A percentile compares a stretch with the other conserved stretches of the same genome.
Evolutionary conservation across 1,140 invertebrate genomes (phyloP).

Genomic region (Pseudobourletiella spinata): DNA sequence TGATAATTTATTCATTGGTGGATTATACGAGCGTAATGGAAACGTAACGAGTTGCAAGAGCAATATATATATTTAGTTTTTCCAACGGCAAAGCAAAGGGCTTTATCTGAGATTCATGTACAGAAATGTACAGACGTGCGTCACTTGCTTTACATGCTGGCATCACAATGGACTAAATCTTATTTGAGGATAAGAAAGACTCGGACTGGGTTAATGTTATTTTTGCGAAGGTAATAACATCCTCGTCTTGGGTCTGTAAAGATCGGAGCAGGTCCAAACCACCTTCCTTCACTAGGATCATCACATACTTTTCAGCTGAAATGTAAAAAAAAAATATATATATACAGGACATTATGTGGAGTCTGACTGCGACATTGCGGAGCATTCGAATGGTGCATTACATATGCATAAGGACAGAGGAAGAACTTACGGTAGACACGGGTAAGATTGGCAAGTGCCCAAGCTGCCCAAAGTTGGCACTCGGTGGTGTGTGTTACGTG

Average conservation of each 20-base stretch:
- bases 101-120: too few species aligned
- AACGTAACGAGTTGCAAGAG: too few species aligned
- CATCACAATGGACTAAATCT: too few species aligned
- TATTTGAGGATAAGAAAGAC: not conserved
- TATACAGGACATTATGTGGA: slow-evolving; percentile 2
- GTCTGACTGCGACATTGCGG: too few species aligned
- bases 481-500: slow-evolving; percentile 71
- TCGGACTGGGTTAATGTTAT: not conserved
- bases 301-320: slow-evolving; percentile 81
- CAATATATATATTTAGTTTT: too few species aligned
- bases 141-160: too few species aligned
- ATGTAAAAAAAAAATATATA: slow-evolving; percentile 34
- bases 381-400: too few species aligned
- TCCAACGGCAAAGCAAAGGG: too few species aligned
- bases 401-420: not conserved
- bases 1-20: too few species aligned
- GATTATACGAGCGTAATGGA: too few species aligned
- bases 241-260: slow-evolving; percentile 5
- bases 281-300: slow-evolving; percentile 71
- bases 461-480: slow-evolving; percentile 93
- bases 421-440: slow-evolving; percentile 73
- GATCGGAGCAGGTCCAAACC: slow-evolving; percentile 59
- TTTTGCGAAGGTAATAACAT: not conserved
- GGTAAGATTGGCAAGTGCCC: slow-evolving; percentile 93
- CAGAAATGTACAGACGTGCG: too few species aligned